Conservation (phyloP, 2,797 vertebrate genomes). For the Spinus pinus region DNA sequence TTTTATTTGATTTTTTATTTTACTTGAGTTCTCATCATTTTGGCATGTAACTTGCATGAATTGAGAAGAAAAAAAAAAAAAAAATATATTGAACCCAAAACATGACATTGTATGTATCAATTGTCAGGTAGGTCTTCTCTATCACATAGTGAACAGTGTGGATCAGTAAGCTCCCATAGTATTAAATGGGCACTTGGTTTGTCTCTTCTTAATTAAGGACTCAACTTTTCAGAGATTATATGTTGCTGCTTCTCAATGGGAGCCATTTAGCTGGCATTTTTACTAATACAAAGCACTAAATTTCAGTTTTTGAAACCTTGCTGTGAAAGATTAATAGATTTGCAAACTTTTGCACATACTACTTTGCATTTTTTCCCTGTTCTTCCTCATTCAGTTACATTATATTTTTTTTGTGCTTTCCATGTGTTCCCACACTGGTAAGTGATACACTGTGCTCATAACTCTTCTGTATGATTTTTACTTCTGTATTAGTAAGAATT, state of each 20-base stretch:
- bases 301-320: background rate
- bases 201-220: background rate
- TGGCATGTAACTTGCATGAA: background rate
- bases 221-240: background rate
- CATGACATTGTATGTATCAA: background rate
- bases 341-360: background rate
- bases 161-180: background rate
- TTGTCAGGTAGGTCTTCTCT: background rate
- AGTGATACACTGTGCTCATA: background rate
- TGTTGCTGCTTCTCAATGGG: background rate
- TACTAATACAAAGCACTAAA: background rate
- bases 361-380: background rate
- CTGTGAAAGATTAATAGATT: background rate
- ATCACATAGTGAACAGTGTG: background rate
- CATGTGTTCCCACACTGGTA: background rate
- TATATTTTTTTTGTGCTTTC: background rate
- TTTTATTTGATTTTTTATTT: background rate
- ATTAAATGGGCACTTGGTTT: background rate
- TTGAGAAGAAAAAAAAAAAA: background rate
- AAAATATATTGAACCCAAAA: background rate
- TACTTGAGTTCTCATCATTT: background rate
- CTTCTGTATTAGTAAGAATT: background rate
- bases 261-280: background rate
- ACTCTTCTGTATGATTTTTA: background rate
- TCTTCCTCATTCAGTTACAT: background rate